Percentiles rank a stretch among this genome's conserved stretches.
Conservation (phyloP, 2,113 vertebrate species). For the Cisticola juncidis region DNA sequence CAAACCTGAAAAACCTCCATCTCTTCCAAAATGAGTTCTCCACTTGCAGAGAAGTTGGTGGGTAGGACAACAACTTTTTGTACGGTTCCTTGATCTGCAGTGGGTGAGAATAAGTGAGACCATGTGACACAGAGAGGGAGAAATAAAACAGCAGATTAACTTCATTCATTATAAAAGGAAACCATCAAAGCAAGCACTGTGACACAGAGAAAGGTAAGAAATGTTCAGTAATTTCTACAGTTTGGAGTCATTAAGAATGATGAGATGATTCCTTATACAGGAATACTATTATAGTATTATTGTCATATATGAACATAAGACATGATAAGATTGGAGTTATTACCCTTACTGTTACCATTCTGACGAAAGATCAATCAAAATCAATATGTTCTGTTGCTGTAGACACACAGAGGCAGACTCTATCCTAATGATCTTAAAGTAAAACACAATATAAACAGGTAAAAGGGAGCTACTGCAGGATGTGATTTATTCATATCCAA, state of each 20-base stretch:
- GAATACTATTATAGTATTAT: not conserved
- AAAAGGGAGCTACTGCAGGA: not conserved
- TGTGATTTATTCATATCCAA: not conserved
- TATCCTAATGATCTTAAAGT: not conserved
- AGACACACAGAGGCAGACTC: not conserved
- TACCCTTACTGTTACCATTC: not conserved
- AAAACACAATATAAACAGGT: not conserved
- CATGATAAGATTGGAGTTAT: not conserved
- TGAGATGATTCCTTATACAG: not conserved
- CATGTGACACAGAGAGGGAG: not conserved
- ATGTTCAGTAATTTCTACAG: not conserved
- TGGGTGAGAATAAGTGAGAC: not conserved
- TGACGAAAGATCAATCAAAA: not conserved
- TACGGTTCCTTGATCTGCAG: conserved; percentile 89
- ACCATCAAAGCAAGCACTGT: not conserved
- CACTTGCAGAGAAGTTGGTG: conserved; percentile 83
- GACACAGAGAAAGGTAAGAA: not conserved
- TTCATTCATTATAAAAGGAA: not conserved
- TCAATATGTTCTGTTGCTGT: not conserved
- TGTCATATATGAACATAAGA: not conserved
- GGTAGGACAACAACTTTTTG: conserved; percentile 96
- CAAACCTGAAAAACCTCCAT: conserved; percentile 96
- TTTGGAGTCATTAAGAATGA: not conserved
- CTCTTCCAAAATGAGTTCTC: conserved; percentile 96
- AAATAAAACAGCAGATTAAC: not conserved